Evolutionary conservation across 2,797 vertebrate species (phyloP), one percentile per base, ranked within the genome.

Genomic region (Oreonectes daqikongensis): DNA sequence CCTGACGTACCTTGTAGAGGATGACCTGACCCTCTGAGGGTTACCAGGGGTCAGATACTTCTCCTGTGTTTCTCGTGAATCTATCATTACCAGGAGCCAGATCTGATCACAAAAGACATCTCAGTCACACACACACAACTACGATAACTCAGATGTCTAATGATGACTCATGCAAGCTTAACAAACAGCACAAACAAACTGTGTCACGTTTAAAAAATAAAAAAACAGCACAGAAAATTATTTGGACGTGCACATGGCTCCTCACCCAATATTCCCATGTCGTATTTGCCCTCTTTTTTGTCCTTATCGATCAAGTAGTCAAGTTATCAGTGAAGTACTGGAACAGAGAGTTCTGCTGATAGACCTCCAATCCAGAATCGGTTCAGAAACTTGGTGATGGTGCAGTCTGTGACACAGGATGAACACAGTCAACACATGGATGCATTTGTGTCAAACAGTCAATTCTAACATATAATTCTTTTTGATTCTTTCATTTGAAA

Each of bases 261-360:
- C 89, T 12, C 92, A 99, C 98, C 98, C 72, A 99, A 85, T 76
- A 99, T 99, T 70, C 98, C 97, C 98, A 99, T 97, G 92, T 99
- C 98, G 0, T 99, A 99, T 95, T 97, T 99, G 69, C 98, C 98
- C 84, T 98, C 98, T 86, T 96, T 99, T 91, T 99, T 99, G 90
- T 99, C 98, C 79, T 94, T 93, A 26, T 97, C 94, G 0, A 99
- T 98, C 72, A 99, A 91, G 85, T 96, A 97, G 87, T 99, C 97
- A 99, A 99, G 75, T 98, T 99, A 85, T 98, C 94, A 0, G 95
- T 97, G 86, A 99, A 99, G 87, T 98, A 99, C 88, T 97, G 96
- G 90, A 99, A 99, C 26, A 99, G 95, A 24, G 90, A 88, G 80
- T 99, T 99, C 90, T 99, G 98, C 84, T 96, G 97, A 87, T 97